Evolutionary conservation across 1,140 invertebrate species (phyloP), one percentile per base, ranked within the genome.

Genomic region (Dreissena rostriformis): DNA sequence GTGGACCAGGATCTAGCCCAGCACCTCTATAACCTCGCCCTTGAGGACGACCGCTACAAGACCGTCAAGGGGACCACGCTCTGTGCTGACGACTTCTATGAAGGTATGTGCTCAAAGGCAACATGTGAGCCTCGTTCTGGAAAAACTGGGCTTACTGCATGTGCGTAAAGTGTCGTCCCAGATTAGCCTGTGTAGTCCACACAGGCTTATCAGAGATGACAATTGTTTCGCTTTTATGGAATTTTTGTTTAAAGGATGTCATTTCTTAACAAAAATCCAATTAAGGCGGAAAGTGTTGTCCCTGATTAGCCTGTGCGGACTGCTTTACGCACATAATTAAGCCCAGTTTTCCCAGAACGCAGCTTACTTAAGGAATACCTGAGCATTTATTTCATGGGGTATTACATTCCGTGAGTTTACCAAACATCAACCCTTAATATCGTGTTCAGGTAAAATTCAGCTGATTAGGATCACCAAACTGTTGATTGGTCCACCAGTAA

Each of bases 81-180:
- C 95, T 99, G 98, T 92, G 97, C 98, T 8, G 96, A 98, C 88
- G 98, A 99, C 93, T 99, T 99, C 93, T 99, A 99, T 93, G 98
- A 99, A 96, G 98, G 97, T 97, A 92, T 86, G 82, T 63, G 12
- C 39, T 57, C 14, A 63, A 49, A 29, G 19, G 17, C 17, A 70
- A 29, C 1, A 70, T 70, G 2, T 70, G 1, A 17, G 19, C 29
- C 17, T 1, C 17, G n/a, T 49, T 10, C 22, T 52, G 51, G n/a
- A 14, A 53, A 49, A 74, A 22, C n/a, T 22, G 11, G 19, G 24
- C 10, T 63, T 19, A 17, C 12, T 14, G 10, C 55, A 49, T 26
- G 68, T 49, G 8, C 26, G 19, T n/a, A 19, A 24, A 5, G 61
- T 24, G 61, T 63, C 19, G 11, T 5, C 7, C 24, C 61, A n/a